A percentile compares a stretch with the other conserved stretches of the same genome.
Conservation (phyloP, 2,797 vertebrate species). For the Iguana delicatissima region DNA sequence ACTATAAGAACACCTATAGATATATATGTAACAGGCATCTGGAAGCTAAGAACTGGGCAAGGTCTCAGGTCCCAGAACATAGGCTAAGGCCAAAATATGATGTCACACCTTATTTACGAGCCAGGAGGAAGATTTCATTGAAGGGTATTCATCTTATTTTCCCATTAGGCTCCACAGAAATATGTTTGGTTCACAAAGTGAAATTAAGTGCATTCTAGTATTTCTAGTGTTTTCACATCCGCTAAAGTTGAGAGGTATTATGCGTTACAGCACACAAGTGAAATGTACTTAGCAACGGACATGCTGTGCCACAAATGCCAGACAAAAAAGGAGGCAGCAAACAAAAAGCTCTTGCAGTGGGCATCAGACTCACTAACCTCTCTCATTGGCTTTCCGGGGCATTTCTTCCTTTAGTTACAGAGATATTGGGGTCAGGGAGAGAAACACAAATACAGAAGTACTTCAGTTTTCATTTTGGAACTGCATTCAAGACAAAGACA, state of each 20-base stretch:
- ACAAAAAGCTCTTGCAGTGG: slow-evolving; percentile 83
- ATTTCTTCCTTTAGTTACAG: slow-evolving; percentile 90
- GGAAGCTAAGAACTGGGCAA: not conserved
- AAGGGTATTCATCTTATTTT: slow-evolving; percentile 45
- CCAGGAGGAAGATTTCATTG: slow-evolving; percentile 50
- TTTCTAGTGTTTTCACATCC: slow-evolving; percentile 51
- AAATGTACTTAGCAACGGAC: slow-evolving; percentile 76
- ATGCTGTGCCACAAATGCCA: slow-evolving; percentile 79
- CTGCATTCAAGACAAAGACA: slow-evolving; percentile 19
- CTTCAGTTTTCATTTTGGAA: slow-evolving; percentile 36
- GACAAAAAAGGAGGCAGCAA: slow-evolving; percentile 81
- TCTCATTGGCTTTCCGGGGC: slow-evolving; percentile 94
- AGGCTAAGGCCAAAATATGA: slow-evolving; percentile 13
- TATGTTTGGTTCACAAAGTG: slow-evolving; percentile 44
- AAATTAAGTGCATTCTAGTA: slow-evolving; percentile 41
- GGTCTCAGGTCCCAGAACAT: not conserved
- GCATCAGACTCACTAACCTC: slow-evolving; percentile 91
- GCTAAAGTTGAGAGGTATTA: slow-evolving; percentile 77
- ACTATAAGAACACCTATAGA: slow-evolving; percentile 36
- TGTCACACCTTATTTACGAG: slow-evolving; percentile 34
- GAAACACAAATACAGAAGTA: slow-evolving; percentile 58
- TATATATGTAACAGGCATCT: not conserved
- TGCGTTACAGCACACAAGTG: slow-evolving; percentile 66
- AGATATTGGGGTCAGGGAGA: slow-evolving; percentile 70
- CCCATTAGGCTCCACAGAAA: not conserved